Conservation (phyloP, 92 coral and sea anemone species). For the Heteractis magnifica region DNA sequence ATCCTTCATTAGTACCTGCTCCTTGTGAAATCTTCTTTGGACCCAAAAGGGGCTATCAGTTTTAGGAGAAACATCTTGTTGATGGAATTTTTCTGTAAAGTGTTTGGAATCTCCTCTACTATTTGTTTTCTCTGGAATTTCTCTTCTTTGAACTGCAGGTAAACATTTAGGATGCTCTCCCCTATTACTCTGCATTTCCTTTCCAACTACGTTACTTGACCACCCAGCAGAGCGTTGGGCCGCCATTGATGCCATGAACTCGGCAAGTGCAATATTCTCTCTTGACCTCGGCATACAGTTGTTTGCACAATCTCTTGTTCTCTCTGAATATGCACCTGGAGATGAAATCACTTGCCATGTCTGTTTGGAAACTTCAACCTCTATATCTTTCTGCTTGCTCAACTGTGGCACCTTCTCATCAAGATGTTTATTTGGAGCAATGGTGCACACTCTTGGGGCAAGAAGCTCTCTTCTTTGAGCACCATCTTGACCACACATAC, state of each 20-base stretch:
- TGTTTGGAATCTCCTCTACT: neutral
- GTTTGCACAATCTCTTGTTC: constrained; percentile 9
- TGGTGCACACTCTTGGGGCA: neutral
- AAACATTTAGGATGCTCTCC: neutral
- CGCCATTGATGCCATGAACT: constrained; percentile 48
- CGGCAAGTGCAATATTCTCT: constrained; percentile 40
- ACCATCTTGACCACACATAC: neutral
- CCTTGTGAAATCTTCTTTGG: neutral
- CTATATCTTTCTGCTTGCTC: neutral
- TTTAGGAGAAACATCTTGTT: neutral
- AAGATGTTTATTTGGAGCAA: neutral
- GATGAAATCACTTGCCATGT: constrained; percentile 9
- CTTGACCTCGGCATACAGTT: constrained; percentile 13
- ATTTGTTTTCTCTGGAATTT: neutral
- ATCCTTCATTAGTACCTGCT: neutral
- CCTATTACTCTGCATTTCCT: neutral
- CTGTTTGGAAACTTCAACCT: neutral
- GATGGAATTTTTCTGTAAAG: neutral
- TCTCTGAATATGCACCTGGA: neutral
- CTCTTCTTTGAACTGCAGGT: neutral
- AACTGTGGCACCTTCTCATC: neutral
- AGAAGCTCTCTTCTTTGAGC: neutral
- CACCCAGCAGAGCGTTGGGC: constrained; percentile 33
- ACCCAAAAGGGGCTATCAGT: neutral
- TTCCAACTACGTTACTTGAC: neutral